Base-by-base conservation (phyloP, 2,888 invertebrate species). In the Hybos culiciformis region DNA sequence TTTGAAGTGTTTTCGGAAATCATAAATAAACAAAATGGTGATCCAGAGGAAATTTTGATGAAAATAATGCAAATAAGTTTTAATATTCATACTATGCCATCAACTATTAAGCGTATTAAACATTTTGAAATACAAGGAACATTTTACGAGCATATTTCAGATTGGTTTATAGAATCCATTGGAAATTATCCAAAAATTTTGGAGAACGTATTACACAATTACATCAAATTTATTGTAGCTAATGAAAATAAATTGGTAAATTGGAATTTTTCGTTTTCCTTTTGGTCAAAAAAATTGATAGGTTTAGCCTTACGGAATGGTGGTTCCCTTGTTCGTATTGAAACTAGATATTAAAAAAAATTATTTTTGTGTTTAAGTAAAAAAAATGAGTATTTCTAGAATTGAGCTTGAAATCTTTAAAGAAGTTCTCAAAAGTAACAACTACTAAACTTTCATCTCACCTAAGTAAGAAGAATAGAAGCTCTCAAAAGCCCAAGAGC, bases 1-100 rank as follows among this genome's bases (percentile, higher is more conserved):
- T 65, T 56, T 42, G 66, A 65, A 32, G 54, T 65, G 1, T 55
- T 59, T 11, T 59, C 59, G 11, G 66, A 63, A 47, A 55, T 63
- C 26, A 50, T 60, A 18, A 63, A 58, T 42, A 59, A 59, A 2
- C 65, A 65, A 15, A 64, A 65, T 49, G 64, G 64, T 0, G 60
- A 63, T 47, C 63, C 62, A 1, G 54, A 61, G 9, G 53, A 58
- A 4, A 66, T 65, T 0, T 50, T 65, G 1, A 51, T 57, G 42
- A 54, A 62, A 32, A 54, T 65, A 5, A 56, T 65, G 60, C 54
- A 56, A n/a, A 56, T 58, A 50, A 60, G 60, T 0, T 55, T 58
- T 37, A 56, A 55, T 9, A 54, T 65, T 44, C 64, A 65, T 38
- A 54, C 57, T 3, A 58, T 56, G 29, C 46, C 56, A 5, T 51